These are phyloP conservation scores for Xestia ashworthii DNA, from an alignment of 2,888 invertebrate genomes.

Conservation along the genomic window DNA sequence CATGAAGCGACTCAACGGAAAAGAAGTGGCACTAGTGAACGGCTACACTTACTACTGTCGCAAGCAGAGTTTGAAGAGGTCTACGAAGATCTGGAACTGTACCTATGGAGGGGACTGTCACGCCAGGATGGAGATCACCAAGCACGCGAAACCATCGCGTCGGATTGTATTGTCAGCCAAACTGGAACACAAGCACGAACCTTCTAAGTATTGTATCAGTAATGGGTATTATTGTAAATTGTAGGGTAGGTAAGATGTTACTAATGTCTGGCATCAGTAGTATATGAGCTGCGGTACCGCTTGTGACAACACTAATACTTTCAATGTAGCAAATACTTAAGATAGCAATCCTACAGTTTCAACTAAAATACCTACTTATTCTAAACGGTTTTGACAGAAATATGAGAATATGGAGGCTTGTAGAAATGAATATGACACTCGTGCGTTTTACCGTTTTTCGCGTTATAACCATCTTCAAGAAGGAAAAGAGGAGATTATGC, in stretches of 20 bases:
- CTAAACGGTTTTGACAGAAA: not conserved
- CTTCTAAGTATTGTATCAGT: slow-evolving; percentile 52
- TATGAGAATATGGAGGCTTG: not conserved
- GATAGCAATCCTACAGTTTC: not conserved
- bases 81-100: slow-evolving; percentile 54
- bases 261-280: not conserved
- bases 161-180: slow-evolving; percentile 48
- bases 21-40: slow-evolving; percentile 62
- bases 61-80: slow-evolving; percentile 33
- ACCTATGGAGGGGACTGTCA: slow-evolving; percentile 56
- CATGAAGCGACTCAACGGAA: slow-evolving; percentile 48
- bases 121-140: slow-evolving; percentile 52
- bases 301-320: not conserved
- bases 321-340: not conserved
- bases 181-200: slow-evolving; percentile 60
- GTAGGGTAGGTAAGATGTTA: not conserved
- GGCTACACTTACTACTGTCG: slow-evolving; percentile 48
- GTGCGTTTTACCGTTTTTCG: not conserved
- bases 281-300: not conserved
- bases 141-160: slow-evolving; percentile 31
- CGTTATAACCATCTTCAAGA: not conserved
- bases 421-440: not conserved
- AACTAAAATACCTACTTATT: not conserved
- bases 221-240: slow-evolving; percentile 57
- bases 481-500: not conserved